Conservation (phyloP, 2,888 invertebrate species). For the Acrobasis suavella region DNA sequence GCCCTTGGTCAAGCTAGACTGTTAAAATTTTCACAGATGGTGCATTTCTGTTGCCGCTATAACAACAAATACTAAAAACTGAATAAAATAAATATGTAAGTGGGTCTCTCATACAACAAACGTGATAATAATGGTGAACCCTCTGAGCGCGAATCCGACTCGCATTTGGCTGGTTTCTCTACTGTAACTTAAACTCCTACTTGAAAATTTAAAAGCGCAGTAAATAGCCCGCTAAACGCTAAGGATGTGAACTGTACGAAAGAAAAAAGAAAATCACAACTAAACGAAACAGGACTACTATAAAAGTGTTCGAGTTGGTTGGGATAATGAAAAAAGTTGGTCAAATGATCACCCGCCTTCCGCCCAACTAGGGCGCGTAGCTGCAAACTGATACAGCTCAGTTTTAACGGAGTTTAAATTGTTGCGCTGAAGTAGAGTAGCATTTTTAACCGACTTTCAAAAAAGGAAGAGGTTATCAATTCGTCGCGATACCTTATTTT, state of each 20-base stretch:
- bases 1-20: too few relatives aligned
- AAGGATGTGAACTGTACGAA: conserved; percentile 50
- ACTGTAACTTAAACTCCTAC: neutral
- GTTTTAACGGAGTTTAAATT: conserved; percentile 4
- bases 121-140: too few relatives aligned
- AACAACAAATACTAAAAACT: too few relatives aligned
- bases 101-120: too few relatives aligned
- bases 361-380: conserved; percentile 42
- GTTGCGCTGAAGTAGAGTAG: neutral
- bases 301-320: conserved; percentile 65
- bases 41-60: too few relatives aligned
- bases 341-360: conserved; percentile 68
- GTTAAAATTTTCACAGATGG: too few relatives aligned
- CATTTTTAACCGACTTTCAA: too few relatives aligned
- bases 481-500: too few relatives aligned
- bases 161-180: neutral
- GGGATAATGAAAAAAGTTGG: conserved; percentile 78
- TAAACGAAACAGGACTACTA: conserved; percentile 67
- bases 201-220: conserved; percentile 33
- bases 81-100: too few relatives aligned
- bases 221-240: conserved; percentile 60
- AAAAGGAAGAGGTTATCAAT: too few relatives aligned
- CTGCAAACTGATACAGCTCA: conserved; percentile 31
- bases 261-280: conserved; percentile 57
- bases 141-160: too few relatives aligned